A percentile compares a stretch with the other conserved stretches of the same genome.
phyloP scores from a whole-genome alignment of 2,797 vertebrate species.

The Gymnoscopelus braueri region DNA sequence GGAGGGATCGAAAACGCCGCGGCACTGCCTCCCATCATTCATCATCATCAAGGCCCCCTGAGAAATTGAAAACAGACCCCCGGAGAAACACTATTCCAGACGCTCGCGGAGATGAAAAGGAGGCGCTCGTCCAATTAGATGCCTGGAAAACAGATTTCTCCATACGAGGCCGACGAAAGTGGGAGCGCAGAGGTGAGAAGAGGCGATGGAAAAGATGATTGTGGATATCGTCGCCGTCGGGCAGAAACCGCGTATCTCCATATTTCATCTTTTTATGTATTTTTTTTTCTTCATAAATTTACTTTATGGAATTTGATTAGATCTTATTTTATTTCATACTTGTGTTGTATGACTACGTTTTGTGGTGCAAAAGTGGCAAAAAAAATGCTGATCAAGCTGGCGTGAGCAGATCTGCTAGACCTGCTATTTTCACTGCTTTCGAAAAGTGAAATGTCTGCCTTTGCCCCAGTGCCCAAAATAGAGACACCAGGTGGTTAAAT shows the following conservation, averaged over 20 bases:
- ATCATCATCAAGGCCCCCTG: conserved; percentile 77
- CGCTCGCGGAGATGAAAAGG: conserved; percentile 76
- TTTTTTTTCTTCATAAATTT: too few relatives aligned
- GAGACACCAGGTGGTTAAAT: neutral
- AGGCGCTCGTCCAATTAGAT: conserved; percentile 78
- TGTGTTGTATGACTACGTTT: too few relatives aligned
- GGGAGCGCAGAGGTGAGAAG: conserved; percentile 61
- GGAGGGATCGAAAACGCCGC: conserved; percentile 76
- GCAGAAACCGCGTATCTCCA: too few relatives aligned
- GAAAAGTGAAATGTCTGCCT: too few relatives aligned
- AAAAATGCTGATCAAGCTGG: too few relatives aligned
- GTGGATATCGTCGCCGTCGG: conserved; percentile 40
- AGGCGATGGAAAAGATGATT: conserved; percentile 71
- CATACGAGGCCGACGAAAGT: conserved; percentile 57
- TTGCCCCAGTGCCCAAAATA: too few relatives aligned
- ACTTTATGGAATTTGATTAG: too few relatives aligned
- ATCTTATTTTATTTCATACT: too few relatives aligned
- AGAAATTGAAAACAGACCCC: conserved; percentile 82
- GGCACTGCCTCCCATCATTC: conserved; percentile 76
- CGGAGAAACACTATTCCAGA: conserved; percentile 75
- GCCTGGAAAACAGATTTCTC: conserved; percentile 79
- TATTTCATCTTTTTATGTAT: too few relatives aligned
- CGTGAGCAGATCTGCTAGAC: too few relatives aligned
- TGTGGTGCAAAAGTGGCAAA: too few relatives aligned
- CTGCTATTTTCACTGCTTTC: too few relatives aligned